These are phyloP conservation scores for Chloebia gouldiae DNA, from an alignment of 2,113 vertebrate genomes.

Conservation along the genomic window DNA sequence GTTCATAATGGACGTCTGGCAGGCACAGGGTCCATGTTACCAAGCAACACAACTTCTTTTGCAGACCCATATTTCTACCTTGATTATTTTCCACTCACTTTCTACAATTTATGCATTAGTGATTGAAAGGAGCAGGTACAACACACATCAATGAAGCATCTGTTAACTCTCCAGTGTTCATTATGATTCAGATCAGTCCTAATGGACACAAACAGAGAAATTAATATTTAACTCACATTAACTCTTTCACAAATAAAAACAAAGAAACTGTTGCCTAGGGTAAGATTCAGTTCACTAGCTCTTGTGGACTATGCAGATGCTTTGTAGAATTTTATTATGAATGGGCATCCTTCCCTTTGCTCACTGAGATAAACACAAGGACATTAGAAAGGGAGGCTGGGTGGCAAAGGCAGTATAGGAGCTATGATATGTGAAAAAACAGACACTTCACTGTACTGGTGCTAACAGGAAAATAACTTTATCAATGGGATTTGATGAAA, in stretches of 20 bases:
- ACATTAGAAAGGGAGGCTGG: background rate
- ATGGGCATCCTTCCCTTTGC: background rate
- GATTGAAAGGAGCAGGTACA: background rate
- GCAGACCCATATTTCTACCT: background rate
- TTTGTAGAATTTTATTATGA: background rate
- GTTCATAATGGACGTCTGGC: background rate
- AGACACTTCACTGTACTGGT: background rate
- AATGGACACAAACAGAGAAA: background rate
- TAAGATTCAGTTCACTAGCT: background rate
- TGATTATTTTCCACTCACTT: background rate
- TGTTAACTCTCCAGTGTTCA: background rate
- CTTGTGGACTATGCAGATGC: background rate
- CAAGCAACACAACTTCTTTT: background rate
- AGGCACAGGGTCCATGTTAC: background rate
- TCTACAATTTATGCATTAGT: background rate
- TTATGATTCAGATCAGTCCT: background rate
- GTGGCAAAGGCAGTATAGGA: background rate
- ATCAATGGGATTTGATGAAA: background rate
- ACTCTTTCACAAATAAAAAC: background rate
- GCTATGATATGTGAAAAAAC: background rate
- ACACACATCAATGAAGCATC: background rate
- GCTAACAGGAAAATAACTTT: background rate
- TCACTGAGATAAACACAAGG: background rate
- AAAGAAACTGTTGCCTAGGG: background rate
- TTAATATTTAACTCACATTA: background rate